Base-by-base conservation (phyloP, 2,797 vertebrate genomes). In the Coluber constrictor region DNA sequence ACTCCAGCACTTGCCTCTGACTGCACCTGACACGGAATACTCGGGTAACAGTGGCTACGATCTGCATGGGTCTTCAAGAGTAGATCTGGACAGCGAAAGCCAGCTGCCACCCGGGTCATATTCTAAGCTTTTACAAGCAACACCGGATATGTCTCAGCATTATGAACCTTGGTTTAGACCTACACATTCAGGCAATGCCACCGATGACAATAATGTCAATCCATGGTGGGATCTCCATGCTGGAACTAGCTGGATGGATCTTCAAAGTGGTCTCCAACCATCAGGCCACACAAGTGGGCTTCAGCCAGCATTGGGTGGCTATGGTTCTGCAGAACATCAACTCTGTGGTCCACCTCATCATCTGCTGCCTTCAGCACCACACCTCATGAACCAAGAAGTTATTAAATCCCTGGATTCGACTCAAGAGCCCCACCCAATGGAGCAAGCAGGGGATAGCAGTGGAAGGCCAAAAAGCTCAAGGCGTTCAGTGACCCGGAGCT, bases 181-280 rank as follows among this genome's bases (percentile, higher is more conserved):
- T 37, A 98, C 98, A 32, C 98, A 98, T 89, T 96, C 98, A 66
- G 97, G 98, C 56, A 97, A 97, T 88, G 97, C 97, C 59, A 95
- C 98, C 0, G 99, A 99, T 23, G 99, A 99, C 16, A 98, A 98
- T 96, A 98, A 98, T 0, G 97, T 98, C 96, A 98, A 98, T 1
- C 96, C 98, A 18, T 99, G 99, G 99, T 99, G 99, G 99, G 99
- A 99, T 93, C 98, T 99, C 89, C 98, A 99, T 94, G 97, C 98
- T 2, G 98, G 98, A 25, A 96, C 98, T 54, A 98, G 98, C 93
- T 99, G 99, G 99, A 98, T 99, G 97, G 99, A 99, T 96, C 97
- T 99, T 55, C 96, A 97, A 15, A 97, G 96, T 57, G 96, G 98
- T 57, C 96, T 98, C 89, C 96, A 98, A 86, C 96, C 97, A 29